phyloP scores from a whole-genome alignment of 2,888 invertebrate genomes.

The Tenthredo mesomela region DNA sequence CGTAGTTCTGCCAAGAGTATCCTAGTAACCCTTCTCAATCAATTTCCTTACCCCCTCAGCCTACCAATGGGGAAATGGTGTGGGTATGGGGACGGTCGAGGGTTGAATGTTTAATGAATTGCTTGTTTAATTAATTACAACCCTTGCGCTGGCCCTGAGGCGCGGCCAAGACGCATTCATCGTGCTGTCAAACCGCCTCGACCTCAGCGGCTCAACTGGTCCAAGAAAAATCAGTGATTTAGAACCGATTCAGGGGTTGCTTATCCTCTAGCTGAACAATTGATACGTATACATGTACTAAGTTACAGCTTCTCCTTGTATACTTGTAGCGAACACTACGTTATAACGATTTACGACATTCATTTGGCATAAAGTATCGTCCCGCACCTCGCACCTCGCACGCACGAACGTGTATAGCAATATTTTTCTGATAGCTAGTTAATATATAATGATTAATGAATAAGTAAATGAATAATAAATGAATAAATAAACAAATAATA shows the following conservation, averaged over 20 bases:
- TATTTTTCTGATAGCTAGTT: background rate
- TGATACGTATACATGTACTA: constrained; percentile 26
- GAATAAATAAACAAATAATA: background rate
- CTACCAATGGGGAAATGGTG: constrained; percentile 70
- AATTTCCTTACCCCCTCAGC: constrained; percentile 73
- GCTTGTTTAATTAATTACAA: constrained; percentile 88
- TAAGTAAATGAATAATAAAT: background rate
- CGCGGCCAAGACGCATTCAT: constrained; percentile 69
- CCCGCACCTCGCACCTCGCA: background rate
- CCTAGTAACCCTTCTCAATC: constrained; percentile 73
- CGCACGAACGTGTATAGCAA: background rate
- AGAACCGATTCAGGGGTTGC: constrained; percentile 47
- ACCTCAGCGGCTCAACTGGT: constrained; percentile 31
- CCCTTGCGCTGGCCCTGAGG: constrained; percentile 71
- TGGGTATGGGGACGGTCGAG: constrained; percentile 68
- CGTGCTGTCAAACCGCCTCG: constrained; percentile 63
- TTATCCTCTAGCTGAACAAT: constrained; percentile 35
- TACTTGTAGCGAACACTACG: background rate
- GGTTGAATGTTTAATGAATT: constrained; percentile 84
- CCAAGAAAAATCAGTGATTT: constrained; percentile 55
- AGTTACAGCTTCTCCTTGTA: background rate
- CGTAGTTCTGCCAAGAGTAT: constrained; percentile 54
- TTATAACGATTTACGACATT: constrained; percentile 47
- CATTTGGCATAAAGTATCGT: constrained; percentile 13
- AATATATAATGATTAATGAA: background rate